These are phyloP conservation scores for Ectemnius cavifrons DNA, from an alignment of 2,888 invertebrate species.

Conservation along the genomic window DNA sequence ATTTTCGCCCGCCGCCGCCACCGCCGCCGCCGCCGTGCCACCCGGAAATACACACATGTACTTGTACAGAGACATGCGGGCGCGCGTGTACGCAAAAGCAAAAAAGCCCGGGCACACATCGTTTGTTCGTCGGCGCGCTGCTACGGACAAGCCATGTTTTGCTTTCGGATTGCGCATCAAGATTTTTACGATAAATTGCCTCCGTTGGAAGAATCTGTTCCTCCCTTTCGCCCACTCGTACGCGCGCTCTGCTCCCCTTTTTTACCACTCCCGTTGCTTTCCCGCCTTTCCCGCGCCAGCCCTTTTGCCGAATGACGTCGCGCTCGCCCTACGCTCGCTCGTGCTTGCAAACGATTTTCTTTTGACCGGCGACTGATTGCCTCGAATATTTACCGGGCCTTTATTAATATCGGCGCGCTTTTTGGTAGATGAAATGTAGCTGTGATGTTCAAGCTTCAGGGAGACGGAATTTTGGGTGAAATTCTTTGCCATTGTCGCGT, in stretches of 20 bases:
- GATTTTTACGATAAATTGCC: conserved; percentile 58
- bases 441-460: too few relatives aligned
- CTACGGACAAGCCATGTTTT: conserved; percentile 49
- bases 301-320: not conserved
- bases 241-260: too few relatives aligned
- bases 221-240: conserved; percentile 1
- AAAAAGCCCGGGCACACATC: conserved; percentile 41
- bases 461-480: too few relatives aligned
- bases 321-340: not conserved
- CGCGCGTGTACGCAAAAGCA: conserved; percentile 17
- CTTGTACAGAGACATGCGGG: not conserved
- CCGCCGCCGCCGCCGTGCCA: not conserved
- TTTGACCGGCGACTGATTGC: too few relatives aligned
- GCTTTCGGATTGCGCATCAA: conserved; percentile 60
- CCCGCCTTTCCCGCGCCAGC: not conserved
- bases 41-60: not conserved
- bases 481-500: too few relatives aligned
- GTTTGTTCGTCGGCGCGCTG: conserved; percentile 44
- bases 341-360: too few relatives aligned
- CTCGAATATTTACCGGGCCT: too few relatives aligned
- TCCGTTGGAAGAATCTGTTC: conserved; percentile 21
- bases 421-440: too few relatives aligned
- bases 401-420: too few relatives aligned
- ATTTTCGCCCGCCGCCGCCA: conserved; percentile 44
- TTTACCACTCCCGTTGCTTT: too few relatives aligned